Evolutionary conservation across 2,797 vertebrate genomes (phyloP).

Genomic region (Gallinago nigripennis): DNA sequence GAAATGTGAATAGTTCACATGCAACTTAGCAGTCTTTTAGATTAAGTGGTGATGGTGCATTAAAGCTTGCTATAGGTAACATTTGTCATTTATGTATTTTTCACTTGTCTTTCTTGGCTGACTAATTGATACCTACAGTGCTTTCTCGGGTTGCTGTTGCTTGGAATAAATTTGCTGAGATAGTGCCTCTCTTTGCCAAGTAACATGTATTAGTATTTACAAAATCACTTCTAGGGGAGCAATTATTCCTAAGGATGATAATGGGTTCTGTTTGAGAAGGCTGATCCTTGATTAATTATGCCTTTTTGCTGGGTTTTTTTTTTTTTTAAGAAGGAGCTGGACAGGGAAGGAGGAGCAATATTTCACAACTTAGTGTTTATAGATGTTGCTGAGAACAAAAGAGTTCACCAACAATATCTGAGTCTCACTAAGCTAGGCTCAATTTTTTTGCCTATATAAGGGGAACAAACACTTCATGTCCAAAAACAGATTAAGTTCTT

Average conservation of each 20-base stretch:
- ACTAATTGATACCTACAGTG: not conserved
- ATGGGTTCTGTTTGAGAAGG: not conserved
- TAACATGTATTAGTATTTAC: not conserved
- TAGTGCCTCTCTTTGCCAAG: not conserved
- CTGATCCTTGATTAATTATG: not conserved
- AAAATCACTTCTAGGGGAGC: not conserved
- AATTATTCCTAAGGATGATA: constrained; percentile 34
- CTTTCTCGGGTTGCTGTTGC: not conserved
- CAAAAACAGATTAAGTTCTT: not conserved
- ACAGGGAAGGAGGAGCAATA: not conserved
- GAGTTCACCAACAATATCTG: not conserved
- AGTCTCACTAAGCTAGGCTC: not conserved
- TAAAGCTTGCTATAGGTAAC: not conserved
- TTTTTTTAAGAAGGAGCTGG: not conserved
- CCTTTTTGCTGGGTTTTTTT: not conserved
- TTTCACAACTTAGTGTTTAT: not conserved
- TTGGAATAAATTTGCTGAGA: constrained; percentile 6
- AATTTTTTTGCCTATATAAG: not conserved
- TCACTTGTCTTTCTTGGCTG: not conserved
- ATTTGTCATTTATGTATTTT: not conserved
- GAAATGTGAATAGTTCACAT: not conserved
- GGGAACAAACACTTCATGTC: not conserved
- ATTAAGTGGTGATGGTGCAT: not conserved
- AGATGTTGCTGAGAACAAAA: not conserved
- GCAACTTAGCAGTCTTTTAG: not conserved